These are phyloP conservation scores for Drosophila bocki DNA, from an alignment of 1,140 invertebrate genomes.

Conservation along the genomic window DNA sequence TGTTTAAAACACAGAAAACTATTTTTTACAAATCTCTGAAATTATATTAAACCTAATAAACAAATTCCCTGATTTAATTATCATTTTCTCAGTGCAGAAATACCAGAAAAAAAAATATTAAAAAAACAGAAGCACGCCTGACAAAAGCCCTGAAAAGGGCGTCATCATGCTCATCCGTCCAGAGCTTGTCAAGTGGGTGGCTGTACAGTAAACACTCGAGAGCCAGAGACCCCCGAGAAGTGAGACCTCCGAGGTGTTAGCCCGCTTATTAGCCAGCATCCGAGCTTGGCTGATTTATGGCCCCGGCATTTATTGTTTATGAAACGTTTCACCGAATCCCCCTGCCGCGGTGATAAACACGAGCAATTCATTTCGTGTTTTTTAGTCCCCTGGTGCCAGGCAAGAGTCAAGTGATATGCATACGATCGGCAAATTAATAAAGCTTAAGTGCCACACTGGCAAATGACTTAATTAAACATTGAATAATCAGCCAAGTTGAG, in stretches of 20 bases:
- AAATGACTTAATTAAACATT: slow-evolving; percentile 72
- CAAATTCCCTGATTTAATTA: background rate
- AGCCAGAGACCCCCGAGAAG: slow-evolving; percentile 38
- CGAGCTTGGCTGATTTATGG: slow-evolving; percentile 50
- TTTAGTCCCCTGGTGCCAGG: too few relatives aligned
- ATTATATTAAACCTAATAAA: background rate
- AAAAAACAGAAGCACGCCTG: slow-evolving; percentile 51
- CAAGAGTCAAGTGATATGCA: slow-evolving; percentile 58
- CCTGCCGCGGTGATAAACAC: slow-evolving; percentile 58
- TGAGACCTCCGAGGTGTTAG: slow-evolving; percentile 78
- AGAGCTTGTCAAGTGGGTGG: slow-evolving; percentile 69
- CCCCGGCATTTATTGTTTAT: slow-evolving; percentile 58
- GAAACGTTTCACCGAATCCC: slow-evolving; percentile 57
- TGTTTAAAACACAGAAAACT: background rate
- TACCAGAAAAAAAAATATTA: background rate
- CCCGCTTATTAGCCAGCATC: slow-evolving; percentile 70
- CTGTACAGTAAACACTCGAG: slow-evolving; percentile 76
- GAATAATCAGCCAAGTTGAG: slow-evolving; percentile 41
- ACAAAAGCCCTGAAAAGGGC: slow-evolving; percentile 75
- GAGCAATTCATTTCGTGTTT: slow-evolving; percentile 66
- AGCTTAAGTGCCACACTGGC: slow-evolving; percentile 57
- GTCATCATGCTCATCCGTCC: slow-evolving; percentile 50
- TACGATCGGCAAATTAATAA: slow-evolving; percentile 76
- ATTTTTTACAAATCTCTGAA: background rate
- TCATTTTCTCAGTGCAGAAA: background rate